These are phyloP conservation scores for Athrips mouffetella DNA, from an alignment of 2,888 invertebrate genomes.

Conservation along the genomic window DNA sequence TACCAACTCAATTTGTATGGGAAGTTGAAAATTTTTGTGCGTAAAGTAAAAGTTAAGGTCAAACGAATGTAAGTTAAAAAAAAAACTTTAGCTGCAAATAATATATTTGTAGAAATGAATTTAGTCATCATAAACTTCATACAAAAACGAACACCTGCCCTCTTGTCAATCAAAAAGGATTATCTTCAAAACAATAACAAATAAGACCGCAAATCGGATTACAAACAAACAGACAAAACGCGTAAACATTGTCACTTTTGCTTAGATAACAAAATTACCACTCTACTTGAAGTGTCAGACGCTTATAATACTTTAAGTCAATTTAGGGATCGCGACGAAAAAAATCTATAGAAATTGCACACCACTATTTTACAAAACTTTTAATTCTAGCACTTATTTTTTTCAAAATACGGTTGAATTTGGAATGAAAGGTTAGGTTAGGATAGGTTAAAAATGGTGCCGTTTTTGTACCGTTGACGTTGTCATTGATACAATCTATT, in stretches of 20 bases:
- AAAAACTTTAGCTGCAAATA: too few species aligned
- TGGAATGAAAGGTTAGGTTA: too few species aligned
- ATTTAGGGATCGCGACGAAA: neutral
- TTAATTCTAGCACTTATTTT: too few species aligned
- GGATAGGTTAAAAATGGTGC: too few species aligned
- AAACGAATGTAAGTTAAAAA: too few species aligned
- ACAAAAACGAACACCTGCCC: neutral
- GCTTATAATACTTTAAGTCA: constrained; percentile 51
- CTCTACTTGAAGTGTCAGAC: constrained; percentile 52
- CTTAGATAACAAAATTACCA: constrained; percentile 12
- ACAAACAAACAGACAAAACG: constrained; percentile 40
- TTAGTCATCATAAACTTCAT: neutral
- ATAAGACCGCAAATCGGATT: constrained; percentile 43
- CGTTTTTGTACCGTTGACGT: constrained; percentile 1
- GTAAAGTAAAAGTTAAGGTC: too few species aligned
- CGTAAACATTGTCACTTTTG: constrained; percentile 46
- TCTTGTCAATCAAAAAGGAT: neutral
- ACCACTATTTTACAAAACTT: too few species aligned
- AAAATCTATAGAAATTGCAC: neutral
- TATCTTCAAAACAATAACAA: neutral
- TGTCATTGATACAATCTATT: neutral
- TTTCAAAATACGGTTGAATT: too few species aligned
- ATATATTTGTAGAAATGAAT: too few species aligned
- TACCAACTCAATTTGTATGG: too few species aligned
- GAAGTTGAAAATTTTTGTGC: too few species aligned